A percentile compares a stretch with the other conserved stretches of the same genome.
phyloP scores from a whole-genome alignment of 2,113 vertebrate genomes.

The Cyphotilapia sp. region DNA sequence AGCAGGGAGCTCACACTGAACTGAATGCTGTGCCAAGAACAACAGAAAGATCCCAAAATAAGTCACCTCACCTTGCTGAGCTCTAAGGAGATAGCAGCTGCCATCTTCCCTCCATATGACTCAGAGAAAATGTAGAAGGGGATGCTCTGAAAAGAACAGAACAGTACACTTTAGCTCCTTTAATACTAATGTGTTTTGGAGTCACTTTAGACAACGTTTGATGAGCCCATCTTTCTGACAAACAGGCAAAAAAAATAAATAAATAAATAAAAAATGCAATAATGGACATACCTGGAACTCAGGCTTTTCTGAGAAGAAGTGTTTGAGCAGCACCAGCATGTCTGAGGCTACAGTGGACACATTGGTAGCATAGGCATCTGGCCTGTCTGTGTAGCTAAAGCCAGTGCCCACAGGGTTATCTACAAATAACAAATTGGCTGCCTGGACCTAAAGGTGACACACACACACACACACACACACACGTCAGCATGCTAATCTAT shows the following conservation, averaged over 20 bases:
- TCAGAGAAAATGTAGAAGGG: conserved; percentile 98
- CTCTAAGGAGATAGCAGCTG: conserved; percentile 81
- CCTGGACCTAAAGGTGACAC: conserved; percentile 70
- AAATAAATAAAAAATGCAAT: background rate
- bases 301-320: conserved; percentile 73
- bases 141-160: conserved; percentile 64
- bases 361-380: conserved; percentile 74
- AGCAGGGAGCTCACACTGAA: background rate
- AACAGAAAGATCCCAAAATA: background rate
- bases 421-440: conserved; percentile 87
- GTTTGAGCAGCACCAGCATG: conserved; percentile 85
- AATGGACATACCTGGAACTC: conserved; percentile 80
- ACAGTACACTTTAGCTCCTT: background rate
- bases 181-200: background rate
- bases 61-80: conserved; percentile 74
- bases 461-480: background rate
- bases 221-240: background rate
- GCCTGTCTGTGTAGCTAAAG: conserved; percentile 81
- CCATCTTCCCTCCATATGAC: conserved; percentile 98
- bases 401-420: conserved; percentile 95
- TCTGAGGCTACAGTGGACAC: conserved; percentile 80
- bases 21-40: background rate
- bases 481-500: background rate
- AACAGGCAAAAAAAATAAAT: background rate
- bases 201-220: background rate